Base-by-base conservation (phyloP, 2,888 invertebrate species). In the Mechanitis messenoides region DNA sequence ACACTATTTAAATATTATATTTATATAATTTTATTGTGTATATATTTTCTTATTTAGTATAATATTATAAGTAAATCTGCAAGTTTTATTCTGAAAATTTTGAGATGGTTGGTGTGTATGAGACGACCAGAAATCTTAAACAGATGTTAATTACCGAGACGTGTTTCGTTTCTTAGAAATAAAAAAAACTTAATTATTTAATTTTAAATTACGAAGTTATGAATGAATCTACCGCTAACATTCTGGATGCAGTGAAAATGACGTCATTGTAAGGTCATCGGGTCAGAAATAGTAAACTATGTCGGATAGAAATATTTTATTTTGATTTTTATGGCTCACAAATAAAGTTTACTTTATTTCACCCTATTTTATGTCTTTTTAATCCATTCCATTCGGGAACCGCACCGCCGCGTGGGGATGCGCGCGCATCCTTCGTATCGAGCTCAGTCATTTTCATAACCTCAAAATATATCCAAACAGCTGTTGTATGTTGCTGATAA, bases 361-460 rank as follows among this genome's bases (percentile, higher is more conserved):
- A 59, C 47, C 28, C 33, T 28, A 45, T 50, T 53, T 45, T 57
- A 45, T 46, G 56, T 50, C 46, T 50, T 56, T 59, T 60, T 33
- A 53, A 61, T 50, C 55, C 59, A 55, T 60, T 55, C 47, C 42
- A 60, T 47, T 56, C 46, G 42, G 62, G 47, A 58, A 58, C 64
- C 67, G 70, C 68, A 67, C 59, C 66, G 71, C 77, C 81, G 79
- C 77, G 67, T 60, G 61, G 57, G 38, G 72, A 57, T 89, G 89
- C 89, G 89, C 88, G 89, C 89, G 89, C 89, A 89, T 68, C 78
- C 72, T 72, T 72, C 74, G 75, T 84, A 89, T 89, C 78, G 89
- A 88, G 85, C 78, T 78, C 74, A 84, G 84, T 85, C 84, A 83
- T 79, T 79, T 79, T 82, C 82, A 79, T 89, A 89, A 89, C 88